phyloP scores from a whole-genome alignment of 1,140 invertebrate species.

The Streblospio benedicti region DNA sequence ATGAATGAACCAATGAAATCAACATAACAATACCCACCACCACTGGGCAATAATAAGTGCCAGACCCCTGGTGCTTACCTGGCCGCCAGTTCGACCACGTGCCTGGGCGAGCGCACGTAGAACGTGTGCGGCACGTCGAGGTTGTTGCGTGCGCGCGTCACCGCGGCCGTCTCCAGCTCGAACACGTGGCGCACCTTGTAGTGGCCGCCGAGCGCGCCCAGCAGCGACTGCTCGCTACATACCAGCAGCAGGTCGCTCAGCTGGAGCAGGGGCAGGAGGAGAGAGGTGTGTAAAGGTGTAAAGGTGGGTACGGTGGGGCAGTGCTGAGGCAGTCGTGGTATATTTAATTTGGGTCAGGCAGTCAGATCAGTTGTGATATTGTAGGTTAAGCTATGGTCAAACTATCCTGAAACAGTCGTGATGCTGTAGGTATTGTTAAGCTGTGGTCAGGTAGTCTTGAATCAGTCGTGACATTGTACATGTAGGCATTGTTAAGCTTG shows the following conservation, averaged over 20 bases:
- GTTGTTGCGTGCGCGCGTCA: slow-evolving; percentile 46
- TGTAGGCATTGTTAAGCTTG: no score
- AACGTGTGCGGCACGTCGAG: slow-evolving; percentile 55
- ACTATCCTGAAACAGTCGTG: no score
- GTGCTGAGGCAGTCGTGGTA: no score
- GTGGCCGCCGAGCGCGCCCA: slow-evolving; percentile 44
- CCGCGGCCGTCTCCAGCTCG: slow-evolving; percentile 9
- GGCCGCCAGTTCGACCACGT: slow-evolving; percentile 52
- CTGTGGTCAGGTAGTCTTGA: no score
- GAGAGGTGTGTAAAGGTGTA: no score
- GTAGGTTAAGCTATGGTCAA: no score
- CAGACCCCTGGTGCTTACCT: slow-evolving; percentile 40
- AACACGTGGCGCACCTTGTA: slow-evolving; percentile 52
- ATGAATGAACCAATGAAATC: not conserved
- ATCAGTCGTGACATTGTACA: no score
- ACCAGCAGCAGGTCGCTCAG: slow-evolving; percentile 57
- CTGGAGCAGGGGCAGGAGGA: slow-evolving; percentile 36
- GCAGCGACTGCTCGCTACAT: slow-evolving; percentile 46
- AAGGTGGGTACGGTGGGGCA: no score
- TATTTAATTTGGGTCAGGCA: no score
- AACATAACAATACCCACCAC: not conserved
- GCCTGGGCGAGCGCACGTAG: slow-evolving; percentile 53
- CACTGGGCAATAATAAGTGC: not conserved
- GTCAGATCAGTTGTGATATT: no score
- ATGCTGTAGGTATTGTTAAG: no score